Base-by-base conservation (phyloP, 2,888 invertebrate genomes). In the Ctenicera cuprea region DNA sequence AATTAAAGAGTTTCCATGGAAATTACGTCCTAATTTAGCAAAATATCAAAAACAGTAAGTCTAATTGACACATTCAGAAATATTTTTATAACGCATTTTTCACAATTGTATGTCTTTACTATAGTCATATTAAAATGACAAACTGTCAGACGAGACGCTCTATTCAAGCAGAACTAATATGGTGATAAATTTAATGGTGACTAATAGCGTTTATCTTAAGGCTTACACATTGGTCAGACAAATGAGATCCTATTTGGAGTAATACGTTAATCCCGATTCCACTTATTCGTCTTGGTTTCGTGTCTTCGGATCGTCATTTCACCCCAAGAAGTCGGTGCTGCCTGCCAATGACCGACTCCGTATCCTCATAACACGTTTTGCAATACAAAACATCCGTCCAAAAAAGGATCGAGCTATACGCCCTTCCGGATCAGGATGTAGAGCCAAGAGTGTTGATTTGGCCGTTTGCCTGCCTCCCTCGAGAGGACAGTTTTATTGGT, bases 401-500 rank as follows among this genome's bases (percentile, higher is more conserved):
- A 66, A 26, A 61, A 64, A 74, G 41, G 37, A 73, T 63, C 12
- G 45, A 33, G 26, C 57, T 45, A 16, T 52, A 22, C 11, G 38
- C 30, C 12, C 7, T 57, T 52, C 52, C 14, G 20, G 59, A 61
- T 50, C 52, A 20, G 22, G 62, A 67, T 54, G 22, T 33, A 11
- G 33, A 67, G 30, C 26, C 41, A 11, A 33, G 63, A 73, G 61
- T 70, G 63, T 65, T 73, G 71, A 67, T 72, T 69, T 52, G 69
- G 26, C 71, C 52, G 64, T 43, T 68, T 48, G 59, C 64, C 41
- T 52, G 57, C 50, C 50, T 72, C 72, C 68, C 76, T 73, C 70
- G 76, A 67, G 74, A 73, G 78, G 75, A 76, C 77, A 78, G 78
- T 78, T 80, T 79, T 80, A 80, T 80, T 76, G 77, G 76, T 74